Conservation (phyloP, 1,140 invertebrate genomes). For the Heliothis subflexa region DNA sequence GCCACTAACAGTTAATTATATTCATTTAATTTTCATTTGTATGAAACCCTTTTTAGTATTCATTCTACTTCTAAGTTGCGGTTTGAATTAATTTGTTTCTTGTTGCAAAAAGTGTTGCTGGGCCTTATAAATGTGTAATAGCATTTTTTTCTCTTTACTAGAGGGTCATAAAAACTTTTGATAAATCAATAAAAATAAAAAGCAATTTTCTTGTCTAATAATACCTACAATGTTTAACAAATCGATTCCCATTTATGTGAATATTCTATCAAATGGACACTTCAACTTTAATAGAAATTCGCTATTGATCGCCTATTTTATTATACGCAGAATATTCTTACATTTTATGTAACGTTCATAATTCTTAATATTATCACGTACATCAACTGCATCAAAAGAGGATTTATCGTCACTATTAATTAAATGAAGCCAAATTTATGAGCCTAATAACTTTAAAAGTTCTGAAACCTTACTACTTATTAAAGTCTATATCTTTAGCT, state of each 20-base stretch:
- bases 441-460: slow-evolving; percentile 62
- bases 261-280: not conserved
- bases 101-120: not conserved
- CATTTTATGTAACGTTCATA: slow-evolving; percentile 13
- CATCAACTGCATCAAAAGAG: slow-evolving; percentile 44
- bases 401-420: slow-evolving; percentile 55
- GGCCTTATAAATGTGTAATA: too few relatives aligned
- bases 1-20: slow-evolving; percentile 67
- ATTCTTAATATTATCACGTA: slow-evolving; percentile 40
- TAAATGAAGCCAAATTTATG: slow-evolving; percentile 62
- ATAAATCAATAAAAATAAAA: too few relatives aligned
- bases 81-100: slow-evolving; percentile 29
- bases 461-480: slow-evolving; percentile 63
- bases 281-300: not conserved
- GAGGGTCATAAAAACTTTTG: too few relatives aligned
- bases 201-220: too few relatives aligned
- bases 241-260: not conserved
- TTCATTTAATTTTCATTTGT: slow-evolving; percentile 60
- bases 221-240: too few relatives aligned
- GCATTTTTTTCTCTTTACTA: too few relatives aligned
- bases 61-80: slow-evolving; percentile 38
- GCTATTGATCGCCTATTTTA: not conserved
- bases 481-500: slow-evolving; percentile 62
- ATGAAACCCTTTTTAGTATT: slow-evolving; percentile 46
- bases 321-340: not conserved